A percentile compares a stretch with the other conserved stretches of the same genome.
phyloP scores from a whole-genome alignment of 2,888 invertebrate genomes.

The Napeogenes inachia region DNA sequence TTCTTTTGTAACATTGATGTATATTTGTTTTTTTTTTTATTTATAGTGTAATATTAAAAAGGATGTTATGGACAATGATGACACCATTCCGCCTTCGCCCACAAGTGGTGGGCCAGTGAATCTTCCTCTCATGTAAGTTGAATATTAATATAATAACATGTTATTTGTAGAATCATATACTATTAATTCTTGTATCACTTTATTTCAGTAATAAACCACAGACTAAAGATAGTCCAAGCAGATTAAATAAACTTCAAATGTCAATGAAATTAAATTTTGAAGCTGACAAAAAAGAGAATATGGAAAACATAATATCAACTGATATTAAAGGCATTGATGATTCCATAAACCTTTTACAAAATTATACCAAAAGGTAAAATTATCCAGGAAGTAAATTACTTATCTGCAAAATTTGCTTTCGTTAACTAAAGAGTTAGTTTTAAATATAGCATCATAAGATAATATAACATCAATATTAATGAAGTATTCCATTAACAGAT shows the following conservation, averaged over 20 bases:
- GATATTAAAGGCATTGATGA: conserved; percentile 37
- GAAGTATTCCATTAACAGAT: too few species aligned
- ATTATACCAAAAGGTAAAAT: conserved; percentile 41
- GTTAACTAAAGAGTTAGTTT: too few species aligned
- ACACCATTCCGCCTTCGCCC: conserved; percentile 66
- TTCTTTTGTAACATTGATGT: neutral
- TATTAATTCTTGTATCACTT: neutral
- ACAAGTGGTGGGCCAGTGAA: conserved; percentile 50
- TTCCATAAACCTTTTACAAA: conserved; percentile 51
- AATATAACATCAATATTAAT: too few species aligned
- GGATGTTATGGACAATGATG: conserved; percentile 60
- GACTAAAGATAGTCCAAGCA: conserved; percentile 44
- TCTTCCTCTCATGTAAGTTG: conserved; percentile 33
- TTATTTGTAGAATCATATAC: neutral
- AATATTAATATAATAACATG: neutral
- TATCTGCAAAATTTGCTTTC: too few species aligned
- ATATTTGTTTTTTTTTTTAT: neutral
- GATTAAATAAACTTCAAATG: conserved; percentile 44
- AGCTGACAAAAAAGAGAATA: conserved; percentile 15
- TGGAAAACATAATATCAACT: conserved; percentile 8
- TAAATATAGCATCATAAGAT: too few species aligned
- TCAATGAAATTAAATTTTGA: conserved; percentile 43
- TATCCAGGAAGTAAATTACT: neutral
- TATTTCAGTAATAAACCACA: conserved; percentile 43
- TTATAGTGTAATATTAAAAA: conserved; percentile 55